A percentile compares a stretch with the other conserved stretches of the same genome.
These are phyloP conservation scores for Mohoua ochrocephala DNA, from an alignment of 2,113 vertebrate genomes.

Conservation along the genomic window DNA sequence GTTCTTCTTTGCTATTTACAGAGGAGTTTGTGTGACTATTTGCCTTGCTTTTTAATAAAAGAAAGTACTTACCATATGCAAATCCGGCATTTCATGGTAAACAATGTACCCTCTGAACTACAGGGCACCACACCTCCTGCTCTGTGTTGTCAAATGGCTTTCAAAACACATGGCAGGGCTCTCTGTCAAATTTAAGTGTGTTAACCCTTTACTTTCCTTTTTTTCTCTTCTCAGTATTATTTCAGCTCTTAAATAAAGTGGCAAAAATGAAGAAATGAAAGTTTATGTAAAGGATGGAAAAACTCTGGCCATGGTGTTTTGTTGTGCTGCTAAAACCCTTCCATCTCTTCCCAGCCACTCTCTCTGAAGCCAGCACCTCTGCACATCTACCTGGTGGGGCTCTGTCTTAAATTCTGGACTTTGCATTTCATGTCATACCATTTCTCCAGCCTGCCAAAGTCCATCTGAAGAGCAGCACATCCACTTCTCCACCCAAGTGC, in stretches of 20 bases:
- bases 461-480: background rate
- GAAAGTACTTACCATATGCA: conserved; percentile 68
- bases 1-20: conserved; percentile 68
- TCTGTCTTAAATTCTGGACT: background rate
- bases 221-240: background rate
- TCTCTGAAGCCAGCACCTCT: background rate
- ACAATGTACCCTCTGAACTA: conserved; percentile 65
- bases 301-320: rapidly evolving
- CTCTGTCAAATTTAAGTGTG: background rate
- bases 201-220: background rate
- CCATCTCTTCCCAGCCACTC: background rate
- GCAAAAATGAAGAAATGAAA: background rate
- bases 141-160: conserved; percentile 41
- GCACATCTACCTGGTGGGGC: background rate
- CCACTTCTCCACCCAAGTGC: background rate
- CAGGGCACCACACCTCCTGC: conserved; percentile 48
- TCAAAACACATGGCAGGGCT: conserved; percentile 35
- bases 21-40: conserved; percentile 68
- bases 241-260: background rate
- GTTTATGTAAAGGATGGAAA: background rate
- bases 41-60: conserved; percentile 69
- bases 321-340: background rate
- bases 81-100: conserved; percentile 71
- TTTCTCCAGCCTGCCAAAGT: background rate
- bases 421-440: background rate